phyloP scores from a whole-genome alignment of 64 coral and sea anemone genomes.

The Pachyseris speciosa region DNA sequence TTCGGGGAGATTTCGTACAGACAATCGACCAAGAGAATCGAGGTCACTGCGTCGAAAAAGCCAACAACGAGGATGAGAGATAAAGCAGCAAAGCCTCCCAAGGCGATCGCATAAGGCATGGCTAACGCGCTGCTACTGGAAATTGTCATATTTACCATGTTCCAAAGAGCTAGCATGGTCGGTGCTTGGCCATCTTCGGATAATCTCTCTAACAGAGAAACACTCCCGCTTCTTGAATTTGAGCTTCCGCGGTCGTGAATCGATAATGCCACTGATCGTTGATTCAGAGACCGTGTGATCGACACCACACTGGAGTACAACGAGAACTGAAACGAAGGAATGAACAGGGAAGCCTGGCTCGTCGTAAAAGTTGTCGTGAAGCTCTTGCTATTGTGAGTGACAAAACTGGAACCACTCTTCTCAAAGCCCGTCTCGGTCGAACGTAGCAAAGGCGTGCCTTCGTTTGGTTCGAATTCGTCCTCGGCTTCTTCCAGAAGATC shows the following conservation, averaged over 20 bases:
- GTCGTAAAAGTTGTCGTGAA: slow-evolving; percentile 67
- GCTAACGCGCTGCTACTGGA: slow-evolving; percentile 62
- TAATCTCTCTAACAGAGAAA: slow-evolving; percentile 57
- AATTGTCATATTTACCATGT: slow-evolving; percentile 80
- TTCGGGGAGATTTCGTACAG: slow-evolving; percentile 79
- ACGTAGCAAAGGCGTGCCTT: slow-evolving; percentile 53
- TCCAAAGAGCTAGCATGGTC: slow-evolving; percentile 72
- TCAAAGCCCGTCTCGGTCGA: slow-evolving; percentile 36
- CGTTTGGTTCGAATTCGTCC: slow-evolving; percentile 6
- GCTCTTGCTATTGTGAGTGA: slow-evolving; percentile 44
- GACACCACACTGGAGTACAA: slow-evolving; percentile 69
- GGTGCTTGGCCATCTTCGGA: slow-evolving; percentile 74
- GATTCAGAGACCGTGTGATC: slow-evolving; percentile 14
- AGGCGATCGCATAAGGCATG: slow-evolving; percentile 59
- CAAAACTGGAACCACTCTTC: slow-evolving; percentile 24
- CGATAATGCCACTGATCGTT: slow-evolving; percentile 23
- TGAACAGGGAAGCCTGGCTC: slow-evolving; percentile 82
- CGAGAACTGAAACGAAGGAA: slow-evolving; percentile 83
- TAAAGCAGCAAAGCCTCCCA: slow-evolving; percentile 65
- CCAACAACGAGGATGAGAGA: slow-evolving; percentile 50
- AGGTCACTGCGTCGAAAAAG: slow-evolving; percentile 54
- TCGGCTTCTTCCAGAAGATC: slow-evolving; percentile 32
- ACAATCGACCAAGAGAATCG: slow-evolving; percentile 62
- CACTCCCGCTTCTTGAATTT: neutral
- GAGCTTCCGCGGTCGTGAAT: neutral